phyloP scores from a whole-genome alignment of 2,113 vertebrate genomes.

The Jacana jacana region DNA sequence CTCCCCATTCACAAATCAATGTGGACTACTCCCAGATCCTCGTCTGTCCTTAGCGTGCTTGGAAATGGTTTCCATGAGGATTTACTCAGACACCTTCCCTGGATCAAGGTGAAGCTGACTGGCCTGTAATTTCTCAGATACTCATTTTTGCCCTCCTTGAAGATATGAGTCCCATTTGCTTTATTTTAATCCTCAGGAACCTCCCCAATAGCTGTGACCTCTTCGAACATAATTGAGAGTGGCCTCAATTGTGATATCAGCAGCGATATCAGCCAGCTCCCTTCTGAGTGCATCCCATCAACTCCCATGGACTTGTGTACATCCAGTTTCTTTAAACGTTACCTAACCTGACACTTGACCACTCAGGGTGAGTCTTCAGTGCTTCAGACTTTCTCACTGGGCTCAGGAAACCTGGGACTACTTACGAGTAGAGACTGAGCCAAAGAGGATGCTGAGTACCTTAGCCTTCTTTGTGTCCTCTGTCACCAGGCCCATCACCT shows the following conservation, averaged over 20 bases:
- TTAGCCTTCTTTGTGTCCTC: neutral
- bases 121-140: neutral
- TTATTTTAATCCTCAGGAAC: neutral
- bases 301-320: neutral
- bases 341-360: too few species aligned
- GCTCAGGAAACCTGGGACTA: neutral
- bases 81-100: neutral
- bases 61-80: neutral
- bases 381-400: neutral
- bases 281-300: neutral
- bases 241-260: neutral
- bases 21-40: neutral
- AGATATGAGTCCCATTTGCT: neutral
- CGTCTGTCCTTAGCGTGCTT: neutral
- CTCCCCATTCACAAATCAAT: neutral
- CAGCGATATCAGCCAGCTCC: neutral
- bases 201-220: neutral
- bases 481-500: neutral
- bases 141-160: neutral
- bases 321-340: neutral
- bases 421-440: neutral
- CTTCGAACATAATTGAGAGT: neutral
- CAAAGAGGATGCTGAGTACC: neutral
- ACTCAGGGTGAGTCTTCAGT: neutral
- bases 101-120: neutral